Conservation (phyloP, 2,113 vertebrate species). For the Barnardius zonarius region DNA sequence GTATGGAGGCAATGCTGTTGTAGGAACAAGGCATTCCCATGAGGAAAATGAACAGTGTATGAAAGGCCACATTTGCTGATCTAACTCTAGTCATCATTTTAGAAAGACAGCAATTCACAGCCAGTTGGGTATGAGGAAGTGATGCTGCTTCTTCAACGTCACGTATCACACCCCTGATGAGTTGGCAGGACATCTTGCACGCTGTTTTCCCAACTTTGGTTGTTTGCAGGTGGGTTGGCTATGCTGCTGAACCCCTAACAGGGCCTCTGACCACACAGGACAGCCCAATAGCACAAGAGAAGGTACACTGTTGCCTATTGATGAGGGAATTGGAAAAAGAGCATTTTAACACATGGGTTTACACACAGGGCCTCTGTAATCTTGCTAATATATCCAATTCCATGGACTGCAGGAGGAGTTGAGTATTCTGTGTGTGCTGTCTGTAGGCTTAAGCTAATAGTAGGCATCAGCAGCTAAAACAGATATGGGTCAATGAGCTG, state of each 20-base stretch:
- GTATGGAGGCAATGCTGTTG: background rate
- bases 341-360: background rate
- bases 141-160: background rate
- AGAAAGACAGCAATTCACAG: background rate
- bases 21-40: background rate
- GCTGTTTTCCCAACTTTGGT: background rate
- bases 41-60: background rate
- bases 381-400: background rate
- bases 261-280: background rate
- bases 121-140: background rate
- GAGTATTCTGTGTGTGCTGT: background rate
- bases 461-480: background rate
- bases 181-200: background rate
- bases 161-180: background rate
- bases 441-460: background rate
- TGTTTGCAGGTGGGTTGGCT: background rate
- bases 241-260: fast-evolving
- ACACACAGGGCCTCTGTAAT: background rate
- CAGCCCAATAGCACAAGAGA: background rate
- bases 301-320: background rate
- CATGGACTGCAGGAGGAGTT: background rate
- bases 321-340: background rate
- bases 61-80: background rate
- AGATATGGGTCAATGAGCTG: background rate
- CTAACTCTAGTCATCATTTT: background rate